Conservation (phyloP, 23 tunicate species). For the Pegea sp. region DNA sequence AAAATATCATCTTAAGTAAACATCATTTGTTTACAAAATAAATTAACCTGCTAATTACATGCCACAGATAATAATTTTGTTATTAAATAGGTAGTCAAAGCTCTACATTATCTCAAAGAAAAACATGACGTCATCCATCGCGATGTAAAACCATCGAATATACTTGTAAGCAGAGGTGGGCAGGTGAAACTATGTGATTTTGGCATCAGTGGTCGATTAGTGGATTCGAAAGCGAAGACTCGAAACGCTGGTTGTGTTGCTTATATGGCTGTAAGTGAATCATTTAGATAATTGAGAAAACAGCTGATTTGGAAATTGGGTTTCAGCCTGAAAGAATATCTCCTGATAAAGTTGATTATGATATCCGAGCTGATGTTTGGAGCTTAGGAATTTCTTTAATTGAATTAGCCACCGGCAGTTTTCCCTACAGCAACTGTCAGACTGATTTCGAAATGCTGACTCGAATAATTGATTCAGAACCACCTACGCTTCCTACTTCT, state of each 20-base stretch:
- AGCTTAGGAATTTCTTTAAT: conserved; percentile 80
- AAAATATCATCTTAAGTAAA: no score
- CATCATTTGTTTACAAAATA: no score
- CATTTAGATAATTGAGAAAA: no score
- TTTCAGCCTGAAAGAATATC: conserved; percentile 78
- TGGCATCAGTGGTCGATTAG: conserved; percentile 85
- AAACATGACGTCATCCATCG: conserved; percentile 78
- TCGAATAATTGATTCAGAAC: conserved; percentile 61
- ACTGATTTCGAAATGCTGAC: conserved; percentile 94
- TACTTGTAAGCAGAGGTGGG: conserved; percentile 38
- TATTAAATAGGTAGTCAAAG: conserved; percentile 88
- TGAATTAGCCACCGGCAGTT: conserved; percentile 69
- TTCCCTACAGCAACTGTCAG: conserved; percentile 72
- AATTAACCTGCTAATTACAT: no score
- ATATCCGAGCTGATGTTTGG: conserved; percentile 95
- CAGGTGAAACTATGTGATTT: conserved; percentile 63
- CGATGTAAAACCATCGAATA: conserved; percentile 92
- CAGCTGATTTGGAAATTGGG: no score
- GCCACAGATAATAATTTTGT: no score
- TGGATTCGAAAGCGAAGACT: conserved; percentile 82
- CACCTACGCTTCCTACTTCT: conserved; percentile 42
- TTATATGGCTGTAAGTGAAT: conserved; percentile 60
- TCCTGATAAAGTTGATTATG: conserved; percentile 84
- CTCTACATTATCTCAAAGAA: conserved; percentile 72
- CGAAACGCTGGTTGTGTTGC: conserved; percentile 87